A percentile compares a stretch with the other conserved stretches of the same genome.
These are phyloP conservation scores for Planococcus citri DNA, from an alignment of 1,140 invertebrate genomes.

Conservation along the genomic window DNA sequence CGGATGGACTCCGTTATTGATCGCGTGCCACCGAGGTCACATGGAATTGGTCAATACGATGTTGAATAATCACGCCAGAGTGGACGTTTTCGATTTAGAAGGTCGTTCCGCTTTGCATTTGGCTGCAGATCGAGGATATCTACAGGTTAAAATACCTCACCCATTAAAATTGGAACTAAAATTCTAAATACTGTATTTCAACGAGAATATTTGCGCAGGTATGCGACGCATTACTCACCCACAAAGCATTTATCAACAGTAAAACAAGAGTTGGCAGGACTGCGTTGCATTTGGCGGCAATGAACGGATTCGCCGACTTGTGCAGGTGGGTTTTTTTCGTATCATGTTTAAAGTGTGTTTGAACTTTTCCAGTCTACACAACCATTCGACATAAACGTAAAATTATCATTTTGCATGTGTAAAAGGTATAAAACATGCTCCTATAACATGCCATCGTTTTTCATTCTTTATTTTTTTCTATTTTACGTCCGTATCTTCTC, in stretches of 20 bases:
- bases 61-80: slow-evolving; percentile 81
- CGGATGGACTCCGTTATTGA: slow-evolving; percentile 92
- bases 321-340: slow-evolving; percentile 34
- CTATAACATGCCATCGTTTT: no score
- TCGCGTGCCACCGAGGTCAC: slow-evolving; percentile 59
- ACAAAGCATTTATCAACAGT: slow-evolving; percentile 97
- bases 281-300: slow-evolving; percentile 75
- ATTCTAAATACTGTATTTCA: not conserved
- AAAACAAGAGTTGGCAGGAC: slow-evolving; percentile 75
- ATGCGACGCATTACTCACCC: slow-evolving; percentile 84
- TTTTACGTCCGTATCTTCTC: no score
- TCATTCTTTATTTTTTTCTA: no score
- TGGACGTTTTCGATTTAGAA: slow-evolving; percentile 96
- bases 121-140: slow-evolving; percentile 84
- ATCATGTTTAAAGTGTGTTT: no score
- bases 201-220: slow-evolving; percentile 41
- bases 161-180: not conserved
- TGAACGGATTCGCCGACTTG: slow-evolving; percentile 85
- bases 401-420: no score
- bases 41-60: slow-evolving; percentile 53
- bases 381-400: no score
- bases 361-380: no score
- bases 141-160: no score
- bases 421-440: no score
- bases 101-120: slow-evolving; percentile 89